Evolutionary conservation across 2,888 invertebrate species (phyloP).

Genomic region (Dicranocentrus wangi): DNA sequence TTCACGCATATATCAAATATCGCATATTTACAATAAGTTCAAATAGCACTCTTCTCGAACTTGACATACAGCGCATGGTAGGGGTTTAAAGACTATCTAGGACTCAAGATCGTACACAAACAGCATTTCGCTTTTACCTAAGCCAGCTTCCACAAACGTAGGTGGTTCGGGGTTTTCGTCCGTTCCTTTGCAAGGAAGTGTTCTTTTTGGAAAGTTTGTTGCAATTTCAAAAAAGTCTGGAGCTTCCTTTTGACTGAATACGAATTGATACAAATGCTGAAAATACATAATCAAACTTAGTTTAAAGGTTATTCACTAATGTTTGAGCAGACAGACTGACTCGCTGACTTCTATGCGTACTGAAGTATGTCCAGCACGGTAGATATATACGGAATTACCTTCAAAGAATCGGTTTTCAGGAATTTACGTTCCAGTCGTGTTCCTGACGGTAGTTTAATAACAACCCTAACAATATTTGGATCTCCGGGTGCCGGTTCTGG

Average conservation of each 20-base stretch:
- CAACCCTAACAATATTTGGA: conserved; percentile 85
- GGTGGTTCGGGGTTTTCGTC: conserved; percentile 76
- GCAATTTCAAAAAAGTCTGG: conserved; percentile 96
- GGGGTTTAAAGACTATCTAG: conserved; percentile 72
- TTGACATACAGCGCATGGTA: not conserved
- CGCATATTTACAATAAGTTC: not conserved
- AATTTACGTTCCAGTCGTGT: conserved; percentile 91
- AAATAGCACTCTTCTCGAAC: conserved; percentile 10
- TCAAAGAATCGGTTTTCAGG: conserved; percentile 84
- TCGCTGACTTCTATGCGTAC: not conserved
- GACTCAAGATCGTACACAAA: conserved; percentile 95
- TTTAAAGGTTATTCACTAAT: conserved; percentile 21
- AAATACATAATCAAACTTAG: too few relatives aligned
- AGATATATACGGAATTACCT: conserved; percentile 78
- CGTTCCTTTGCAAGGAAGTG: conserved; percentile 81
- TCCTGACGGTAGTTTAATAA: conserved; percentile 94
- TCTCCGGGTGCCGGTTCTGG: conserved; percentile 84
- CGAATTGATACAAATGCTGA: conserved; percentile 94
- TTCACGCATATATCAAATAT: too few relatives aligned
- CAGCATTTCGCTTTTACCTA: conserved; percentile 91
- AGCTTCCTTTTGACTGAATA: conserved; percentile 94
- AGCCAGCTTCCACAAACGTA: conserved; percentile 85
- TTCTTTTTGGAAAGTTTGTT: conserved; percentile 94
- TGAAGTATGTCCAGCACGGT: not conserved
- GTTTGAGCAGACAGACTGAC: too few relatives aligned